These are phyloP conservation scores for Burhinus oedicnemus DNA, from an alignment of 2,113 vertebrate genomes.

Conservation along the genomic window DNA sequence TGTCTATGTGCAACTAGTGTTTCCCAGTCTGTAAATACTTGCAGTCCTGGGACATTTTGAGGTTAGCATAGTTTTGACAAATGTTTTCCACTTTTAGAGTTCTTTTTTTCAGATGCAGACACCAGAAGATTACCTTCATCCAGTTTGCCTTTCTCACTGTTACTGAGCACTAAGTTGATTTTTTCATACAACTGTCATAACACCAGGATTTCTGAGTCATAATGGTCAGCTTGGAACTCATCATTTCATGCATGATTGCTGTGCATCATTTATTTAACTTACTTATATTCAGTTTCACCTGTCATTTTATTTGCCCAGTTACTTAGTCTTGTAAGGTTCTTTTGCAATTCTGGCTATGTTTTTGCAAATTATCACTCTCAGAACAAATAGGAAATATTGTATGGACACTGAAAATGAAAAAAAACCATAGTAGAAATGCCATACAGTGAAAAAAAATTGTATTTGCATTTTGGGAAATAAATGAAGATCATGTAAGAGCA, in stretches of 20 bases:
- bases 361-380: background rate
- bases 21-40: background rate
- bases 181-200: background rate
- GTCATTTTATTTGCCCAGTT: background rate
- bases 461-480: background rate
- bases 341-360: background rate
- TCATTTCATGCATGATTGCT: background rate
- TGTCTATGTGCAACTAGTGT: background rate
- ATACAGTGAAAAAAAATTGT: background rate
- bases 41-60: background rate
- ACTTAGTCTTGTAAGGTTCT: background rate
- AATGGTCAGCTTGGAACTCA: background rate
- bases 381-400: background rate
- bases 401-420: background rate
- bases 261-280: background rate
- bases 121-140: background rate
- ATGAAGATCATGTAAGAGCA: background rate
- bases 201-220: background rate
- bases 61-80: background rate
- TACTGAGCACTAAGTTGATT: background rate
- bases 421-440: background rate
- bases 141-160: background rate
- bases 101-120: background rate
- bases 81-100: background rate
- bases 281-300: background rate